Percentiles rank a stretch among this genome's conserved stretches.
phyloP scores from a whole-genome alignment of 1,140 invertebrate species.

The Zaprionus tsacasi region DNA sequence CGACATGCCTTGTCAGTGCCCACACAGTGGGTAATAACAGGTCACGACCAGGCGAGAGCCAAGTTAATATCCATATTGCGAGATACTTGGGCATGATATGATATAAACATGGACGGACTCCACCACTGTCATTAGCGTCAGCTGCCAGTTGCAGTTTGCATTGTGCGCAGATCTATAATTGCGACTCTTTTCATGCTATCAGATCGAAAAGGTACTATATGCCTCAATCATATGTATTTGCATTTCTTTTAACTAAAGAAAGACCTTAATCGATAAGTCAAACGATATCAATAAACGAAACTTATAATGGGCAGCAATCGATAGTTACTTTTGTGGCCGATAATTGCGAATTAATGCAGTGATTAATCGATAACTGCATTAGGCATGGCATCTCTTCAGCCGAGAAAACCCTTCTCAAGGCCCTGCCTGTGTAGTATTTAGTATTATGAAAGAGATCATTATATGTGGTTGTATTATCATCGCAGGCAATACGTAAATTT shows the following conservation, averaged over 20 bases:
- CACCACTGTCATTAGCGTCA: conserved; percentile 5
- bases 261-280: too few relatives aligned
- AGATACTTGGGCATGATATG: conserved; percentile 44
- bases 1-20: background rate
- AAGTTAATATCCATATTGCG: conserved; percentile 19
- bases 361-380: background rate
- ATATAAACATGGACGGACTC: conserved; percentile 32
- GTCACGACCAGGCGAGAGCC: conserved; percentile 36
- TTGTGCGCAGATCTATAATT: conserved; percentile 2
- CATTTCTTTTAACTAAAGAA: too few relatives aligned
- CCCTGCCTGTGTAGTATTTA: background rate
- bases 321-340: too few relatives aligned
- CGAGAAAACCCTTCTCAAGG: too few relatives aligned
- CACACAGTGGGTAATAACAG: conserved; percentile 40
- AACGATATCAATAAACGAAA: too few relatives aligned
- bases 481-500: background rate
- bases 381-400: too few relatives aligned
- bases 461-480: background rate
- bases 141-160: conserved; percentile 23
- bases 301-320: too few relatives aligned
- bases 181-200: background rate
- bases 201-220: background rate
- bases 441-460: background rate
- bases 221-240: too few relatives aligned
- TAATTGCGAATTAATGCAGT: too few relatives aligned